phyloP scores from a whole-genome alignment of 2,797 vertebrate species.

The Poeciliopsis gracilis region DNA sequence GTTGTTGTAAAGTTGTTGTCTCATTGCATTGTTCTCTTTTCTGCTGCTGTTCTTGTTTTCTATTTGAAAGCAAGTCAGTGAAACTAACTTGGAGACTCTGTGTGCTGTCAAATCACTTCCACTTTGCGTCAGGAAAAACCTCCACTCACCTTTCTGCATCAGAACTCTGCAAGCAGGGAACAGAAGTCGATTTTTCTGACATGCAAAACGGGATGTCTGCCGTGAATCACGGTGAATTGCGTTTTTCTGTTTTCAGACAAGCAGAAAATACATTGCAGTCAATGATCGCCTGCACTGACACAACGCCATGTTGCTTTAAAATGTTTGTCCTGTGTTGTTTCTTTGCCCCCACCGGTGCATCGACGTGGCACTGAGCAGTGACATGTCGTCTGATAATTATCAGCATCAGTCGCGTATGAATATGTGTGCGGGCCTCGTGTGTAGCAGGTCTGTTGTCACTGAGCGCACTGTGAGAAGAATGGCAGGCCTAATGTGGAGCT shows the following conservation, averaged over 20 bases:
- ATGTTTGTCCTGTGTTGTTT: not conserved
- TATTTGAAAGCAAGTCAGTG: not conserved
- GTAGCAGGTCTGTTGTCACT: conserved; percentile 79
- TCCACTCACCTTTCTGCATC: not conserved
- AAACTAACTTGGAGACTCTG: not conserved
- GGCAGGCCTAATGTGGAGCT: conserved; percentile 81
- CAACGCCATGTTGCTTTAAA: not conserved
- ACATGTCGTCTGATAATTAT: conserved; percentile 31
- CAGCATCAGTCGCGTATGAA: conserved; percentile 58
- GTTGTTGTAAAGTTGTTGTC: not conserved
- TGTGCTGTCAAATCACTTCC: not conserved
- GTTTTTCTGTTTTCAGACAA: not conserved
- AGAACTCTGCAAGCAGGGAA: not conserved
- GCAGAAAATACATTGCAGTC: not conserved
- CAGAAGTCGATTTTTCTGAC: not conserved
- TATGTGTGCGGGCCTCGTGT: conserved; percentile 74
- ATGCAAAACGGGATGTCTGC: not conserved
- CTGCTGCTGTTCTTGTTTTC: not conserved
- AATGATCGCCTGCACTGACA: not conserved
- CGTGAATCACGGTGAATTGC: not conserved
- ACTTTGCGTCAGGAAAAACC: not conserved
- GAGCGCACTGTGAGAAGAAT: conserved; percentile 78
- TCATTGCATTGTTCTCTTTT: not conserved
- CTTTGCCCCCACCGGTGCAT: not conserved
- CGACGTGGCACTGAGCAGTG: conserved; percentile 15